Evolutionary conservation across 2,888 invertebrate genomes (phyloP).

Genomic region (Stenurella melanura): DNA sequence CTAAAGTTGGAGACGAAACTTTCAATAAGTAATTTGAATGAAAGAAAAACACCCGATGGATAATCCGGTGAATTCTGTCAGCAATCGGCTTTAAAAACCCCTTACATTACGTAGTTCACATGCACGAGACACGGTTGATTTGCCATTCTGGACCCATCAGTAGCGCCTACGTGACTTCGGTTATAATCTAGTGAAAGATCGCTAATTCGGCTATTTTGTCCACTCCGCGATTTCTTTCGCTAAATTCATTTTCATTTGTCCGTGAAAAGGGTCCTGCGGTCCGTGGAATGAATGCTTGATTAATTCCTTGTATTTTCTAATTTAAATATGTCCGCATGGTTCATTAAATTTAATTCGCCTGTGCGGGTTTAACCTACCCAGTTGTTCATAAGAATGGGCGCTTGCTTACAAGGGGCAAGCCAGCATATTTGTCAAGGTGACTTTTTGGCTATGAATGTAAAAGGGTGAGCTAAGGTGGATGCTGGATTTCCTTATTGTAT

Average conservation of each 20-base stretch:
- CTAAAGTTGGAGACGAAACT: too few relatives aligned
- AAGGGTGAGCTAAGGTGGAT: too few relatives aligned
- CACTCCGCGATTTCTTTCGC: slow-evolving; percentile 71
- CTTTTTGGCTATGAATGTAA: too few relatives aligned
- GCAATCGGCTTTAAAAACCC: not conserved
- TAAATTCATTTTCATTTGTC: slow-evolving; percentile 69
- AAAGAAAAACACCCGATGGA: too few relatives aligned
- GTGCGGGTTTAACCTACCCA: too few relatives aligned
- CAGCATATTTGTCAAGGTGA: too few relatives aligned
- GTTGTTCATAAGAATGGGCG: too few relatives aligned
- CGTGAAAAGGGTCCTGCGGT: slow-evolving; percentile 62
- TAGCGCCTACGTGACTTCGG: slow-evolving; percentile 56
- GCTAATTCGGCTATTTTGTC: slow-evolving; percentile 72
- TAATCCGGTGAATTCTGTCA: too few relatives aligned
- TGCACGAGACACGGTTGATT: slow-evolving; percentile 9
- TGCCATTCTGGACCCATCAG: slow-evolving; percentile 32
- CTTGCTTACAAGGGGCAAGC: too few relatives aligned
- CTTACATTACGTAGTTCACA: not conserved
- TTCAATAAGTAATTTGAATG: too few relatives aligned
- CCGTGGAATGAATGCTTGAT: slow-evolving; percentile 62
- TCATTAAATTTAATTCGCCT: not conserved
- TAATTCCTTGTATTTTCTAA: not conserved
- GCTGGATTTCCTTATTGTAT: too few relatives aligned
- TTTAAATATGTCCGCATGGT: slow-evolving; percentile 9
- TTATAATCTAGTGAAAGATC: slow-evolving; percentile 65